Evolutionary conservation across 2,113 vertebrate species (phyloP).

Genomic region (Tenrec ecaudatus): DNA sequence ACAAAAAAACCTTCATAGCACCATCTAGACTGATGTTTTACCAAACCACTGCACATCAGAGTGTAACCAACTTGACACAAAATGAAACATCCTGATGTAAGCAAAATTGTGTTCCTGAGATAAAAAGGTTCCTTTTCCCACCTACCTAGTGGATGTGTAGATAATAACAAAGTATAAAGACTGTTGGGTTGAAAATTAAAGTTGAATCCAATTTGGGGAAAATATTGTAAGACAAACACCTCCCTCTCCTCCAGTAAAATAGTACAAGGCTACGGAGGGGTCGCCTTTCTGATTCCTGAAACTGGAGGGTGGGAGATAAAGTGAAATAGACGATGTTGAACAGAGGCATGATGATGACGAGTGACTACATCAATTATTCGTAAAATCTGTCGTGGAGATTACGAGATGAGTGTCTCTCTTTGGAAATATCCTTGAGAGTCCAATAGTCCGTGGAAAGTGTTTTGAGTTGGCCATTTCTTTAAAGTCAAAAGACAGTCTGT

Average conservation of each 20-base stretch:
- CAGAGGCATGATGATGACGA: not conserved
- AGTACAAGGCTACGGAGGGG: not conserved
- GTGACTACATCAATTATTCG: not conserved
- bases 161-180: constrained; percentile 33
- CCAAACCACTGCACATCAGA: not conserved
- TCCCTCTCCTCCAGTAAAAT: not conserved
- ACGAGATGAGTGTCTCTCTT: not conserved
- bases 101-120: constrained; percentile 44
- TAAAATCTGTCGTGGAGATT: not conserved
- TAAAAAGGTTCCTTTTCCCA: constrained; percentile 25
- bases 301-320: not conserved
- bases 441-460: not conserved
- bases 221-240: not conserved
- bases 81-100: not conserved
- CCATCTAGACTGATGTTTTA: not conserved
- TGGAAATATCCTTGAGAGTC: not conserved
- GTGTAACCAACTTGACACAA: not conserved
- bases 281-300: not conserved
- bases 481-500: constrained; percentile 29
- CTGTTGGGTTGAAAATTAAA: not conserved
- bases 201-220: constrained; percentile 1
- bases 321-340: not conserved
- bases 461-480: constrained; percentile 21
- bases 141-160: not conserved
- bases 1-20: not conserved